phyloP scores from a whole-genome alignment of 2,113 vertebrate genomes.

The Nesogale talazaci region DNA sequence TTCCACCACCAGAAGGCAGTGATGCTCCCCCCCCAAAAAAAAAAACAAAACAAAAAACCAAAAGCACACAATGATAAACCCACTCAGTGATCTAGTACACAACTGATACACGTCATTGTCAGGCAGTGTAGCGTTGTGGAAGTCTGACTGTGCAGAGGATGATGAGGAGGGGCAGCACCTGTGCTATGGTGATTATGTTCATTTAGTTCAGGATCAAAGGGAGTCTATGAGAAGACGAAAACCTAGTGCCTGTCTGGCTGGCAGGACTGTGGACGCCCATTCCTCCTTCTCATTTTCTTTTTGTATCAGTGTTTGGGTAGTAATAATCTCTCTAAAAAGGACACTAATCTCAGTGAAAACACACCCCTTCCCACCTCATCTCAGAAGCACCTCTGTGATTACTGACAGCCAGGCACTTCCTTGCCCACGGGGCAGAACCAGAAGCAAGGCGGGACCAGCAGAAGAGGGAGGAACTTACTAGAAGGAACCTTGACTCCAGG shows the following conservation, averaged over 20 bases:
- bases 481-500: not conserved
- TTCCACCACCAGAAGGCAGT: too few relatives aligned
- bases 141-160: not conserved
- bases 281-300: constrained; percentile 19
- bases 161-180: not conserved
- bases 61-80: not conserved
- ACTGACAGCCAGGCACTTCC: not conserved
- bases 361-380: not conserved
- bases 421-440: not conserved
- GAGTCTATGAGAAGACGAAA: not conserved
- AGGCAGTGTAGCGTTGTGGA: not conserved
- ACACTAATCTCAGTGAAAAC: constrained; percentile 1
- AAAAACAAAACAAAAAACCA: too few relatives aligned
- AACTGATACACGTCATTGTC: not conserved
- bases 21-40: too few relatives aligned
- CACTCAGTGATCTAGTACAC: too few relatives aligned
- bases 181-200: not conserved
- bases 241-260: not conserved
- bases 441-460: not conserved
- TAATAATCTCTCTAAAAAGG: constrained; percentile 44
- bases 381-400: not conserved
- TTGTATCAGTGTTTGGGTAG: not conserved
- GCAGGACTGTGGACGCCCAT: not conserved
- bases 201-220: not conserved
- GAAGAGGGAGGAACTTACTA: not conserved